Percentiles rank a stretch among this genome's conserved stretches.
Evolutionary conservation across 2,113 vertebrate species (phyloP).

Genomic region (Nycticryphes semicollaris): DNA sequence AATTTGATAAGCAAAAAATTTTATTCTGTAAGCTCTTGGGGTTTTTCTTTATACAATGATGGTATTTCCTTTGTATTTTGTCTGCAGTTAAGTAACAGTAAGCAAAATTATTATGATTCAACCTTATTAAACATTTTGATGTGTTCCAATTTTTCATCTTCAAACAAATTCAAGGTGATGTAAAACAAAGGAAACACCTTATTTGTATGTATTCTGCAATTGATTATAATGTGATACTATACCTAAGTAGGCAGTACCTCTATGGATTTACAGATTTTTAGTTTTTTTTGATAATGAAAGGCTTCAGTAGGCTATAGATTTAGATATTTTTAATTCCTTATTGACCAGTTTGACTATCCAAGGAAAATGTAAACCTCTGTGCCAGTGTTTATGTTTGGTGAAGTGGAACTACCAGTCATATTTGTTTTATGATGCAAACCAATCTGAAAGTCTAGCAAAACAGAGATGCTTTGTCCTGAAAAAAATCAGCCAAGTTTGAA

Average conservation of each 20-base stretch:
- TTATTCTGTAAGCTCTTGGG: not conserved
- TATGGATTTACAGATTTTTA: rapidly evolving
- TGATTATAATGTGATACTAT: not conserved
- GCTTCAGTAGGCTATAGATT: not conserved
- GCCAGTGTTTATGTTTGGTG: not conserved
- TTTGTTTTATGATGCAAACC: not conserved
- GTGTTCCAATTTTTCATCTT: not conserved
- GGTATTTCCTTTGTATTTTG: not conserved
- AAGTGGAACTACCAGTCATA: not conserved
- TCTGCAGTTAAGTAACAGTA: not conserved
- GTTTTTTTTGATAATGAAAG: not conserved
- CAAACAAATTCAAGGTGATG: not conserved
- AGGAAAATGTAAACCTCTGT: not conserved
- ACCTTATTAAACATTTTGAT: not conserved
- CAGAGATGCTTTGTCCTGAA: slow-evolving; percentile 35
- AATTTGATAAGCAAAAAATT: not conserved
- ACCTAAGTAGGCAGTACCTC: not conserved
- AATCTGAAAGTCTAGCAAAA: not conserved
- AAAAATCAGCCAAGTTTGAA: not conserved
- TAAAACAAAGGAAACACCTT: not conserved
- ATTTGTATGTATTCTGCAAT: not conserved
- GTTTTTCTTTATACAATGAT: not conserved
- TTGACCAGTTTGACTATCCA: not conserved
- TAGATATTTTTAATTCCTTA: not conserved
- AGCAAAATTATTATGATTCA: not conserved